A percentile compares a stretch with the other conserved stretches of the same genome.
These are phyloP conservation scores for Glaucidium brasilianum DNA, from an alignment of 2,113 vertebrate species.

Conservation along the genomic window DNA sequence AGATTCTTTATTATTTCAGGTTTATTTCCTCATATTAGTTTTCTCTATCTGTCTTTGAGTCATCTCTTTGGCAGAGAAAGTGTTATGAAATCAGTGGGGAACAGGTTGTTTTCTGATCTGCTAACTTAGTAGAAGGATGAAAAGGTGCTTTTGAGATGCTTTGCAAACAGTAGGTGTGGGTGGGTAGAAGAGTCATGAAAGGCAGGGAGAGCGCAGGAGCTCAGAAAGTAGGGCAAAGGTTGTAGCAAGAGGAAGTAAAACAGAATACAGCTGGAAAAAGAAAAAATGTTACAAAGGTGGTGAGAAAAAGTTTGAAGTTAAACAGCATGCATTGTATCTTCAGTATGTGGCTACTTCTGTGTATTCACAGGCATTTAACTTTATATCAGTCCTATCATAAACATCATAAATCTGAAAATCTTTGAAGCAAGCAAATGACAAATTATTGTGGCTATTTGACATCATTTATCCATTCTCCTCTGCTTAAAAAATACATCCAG, in stretches of 20 bases:
- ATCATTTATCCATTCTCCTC: neutral
- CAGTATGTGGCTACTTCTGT: neutral
- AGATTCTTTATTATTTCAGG: neutral
- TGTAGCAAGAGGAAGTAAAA: neutral
- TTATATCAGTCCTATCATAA: neutral
- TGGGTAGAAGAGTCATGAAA: neutral
- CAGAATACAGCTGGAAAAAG: neutral
- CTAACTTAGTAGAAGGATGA: neutral
- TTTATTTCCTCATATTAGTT: neutral
- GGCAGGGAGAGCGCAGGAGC: neutral
- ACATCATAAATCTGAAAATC: neutral
- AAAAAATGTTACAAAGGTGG: neutral
- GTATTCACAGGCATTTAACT: neutral
- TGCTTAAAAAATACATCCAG: neutral
- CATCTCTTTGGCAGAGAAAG: neutral
- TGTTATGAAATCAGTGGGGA: neutral
- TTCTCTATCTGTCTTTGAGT: neutral
- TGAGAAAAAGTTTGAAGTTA: neutral
- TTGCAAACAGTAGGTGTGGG: neutral
- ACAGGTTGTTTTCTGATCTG: neutral
- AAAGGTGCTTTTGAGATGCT: neutral
- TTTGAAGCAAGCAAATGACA: neutral
- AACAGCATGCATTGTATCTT: neutral
- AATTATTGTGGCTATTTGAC: neutral
- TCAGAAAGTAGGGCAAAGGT: neutral